Evolutionary conservation across 2,797 vertebrate species (phyloP).

Genomic region (Euthynnus affinis): DNA sequence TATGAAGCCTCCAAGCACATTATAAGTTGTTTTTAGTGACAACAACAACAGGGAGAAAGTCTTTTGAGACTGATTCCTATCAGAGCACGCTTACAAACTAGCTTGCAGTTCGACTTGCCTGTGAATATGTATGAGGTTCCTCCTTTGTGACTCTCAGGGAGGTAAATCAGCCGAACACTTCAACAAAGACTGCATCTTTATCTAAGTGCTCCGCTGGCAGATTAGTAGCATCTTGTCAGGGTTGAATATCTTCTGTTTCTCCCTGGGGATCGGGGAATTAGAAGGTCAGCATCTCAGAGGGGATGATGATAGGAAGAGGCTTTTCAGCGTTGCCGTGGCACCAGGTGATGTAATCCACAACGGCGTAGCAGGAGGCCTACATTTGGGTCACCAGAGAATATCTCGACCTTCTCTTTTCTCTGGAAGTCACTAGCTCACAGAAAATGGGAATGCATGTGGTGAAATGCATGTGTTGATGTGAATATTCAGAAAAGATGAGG

Average conservation of each 20-base stretch:
- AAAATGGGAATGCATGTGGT: constrained; percentile 16
- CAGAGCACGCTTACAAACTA: constrained; percentile 40
- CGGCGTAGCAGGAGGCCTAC: neutral
- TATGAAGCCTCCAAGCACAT: constrained; percentile 65
- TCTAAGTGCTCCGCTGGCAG: constrained; percentile 48
- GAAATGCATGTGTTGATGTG: neutral
- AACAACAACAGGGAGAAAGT: constrained; percentile 50
- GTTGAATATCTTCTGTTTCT: constrained; percentile 48
- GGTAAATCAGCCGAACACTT: constrained; percentile 51
- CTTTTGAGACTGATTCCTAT: constrained; percentile 68
- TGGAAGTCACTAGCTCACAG: neutral
- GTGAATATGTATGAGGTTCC: constrained; percentile 72
- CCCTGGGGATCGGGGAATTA: constrained; percentile 31
- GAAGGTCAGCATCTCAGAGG: constrained; percentile 44
- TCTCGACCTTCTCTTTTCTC: constrained; percentile 33
- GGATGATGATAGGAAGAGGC: neutral
- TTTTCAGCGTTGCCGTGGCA: constrained; percentile 30
- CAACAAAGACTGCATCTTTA: constrained; percentile 51
- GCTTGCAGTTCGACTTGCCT: constrained; percentile 26
- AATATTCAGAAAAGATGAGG: neutral
- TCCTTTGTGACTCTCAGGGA: constrained; percentile 42
- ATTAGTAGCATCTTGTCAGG: constrained; percentile 50
- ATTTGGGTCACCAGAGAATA: constrained; percentile 48
- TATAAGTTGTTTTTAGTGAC: constrained; percentile 58
- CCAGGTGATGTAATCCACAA: constrained; percentile 34